Percentiles rank a stretch among this genome's conserved stretches.
These are phyloP conservation scores for Troglohyphantes excavatus DNA, from an alignment of 2,888 invertebrate genomes.

Conservation along the genomic window DNA sequence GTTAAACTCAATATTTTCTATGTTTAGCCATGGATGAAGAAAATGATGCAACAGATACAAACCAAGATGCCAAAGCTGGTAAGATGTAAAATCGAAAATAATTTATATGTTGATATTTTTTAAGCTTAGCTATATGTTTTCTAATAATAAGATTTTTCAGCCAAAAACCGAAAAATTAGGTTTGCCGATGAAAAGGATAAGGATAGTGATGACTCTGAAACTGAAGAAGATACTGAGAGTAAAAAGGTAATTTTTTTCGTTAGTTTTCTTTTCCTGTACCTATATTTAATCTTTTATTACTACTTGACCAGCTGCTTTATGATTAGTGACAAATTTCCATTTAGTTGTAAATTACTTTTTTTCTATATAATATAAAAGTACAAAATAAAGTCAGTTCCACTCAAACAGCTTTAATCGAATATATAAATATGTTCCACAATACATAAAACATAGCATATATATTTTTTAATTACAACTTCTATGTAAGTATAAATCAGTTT, in stretches of 20 bases:
- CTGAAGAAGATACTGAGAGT: constrained; percentile 81
- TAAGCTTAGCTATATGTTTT: not conserved
- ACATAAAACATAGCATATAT: no score
- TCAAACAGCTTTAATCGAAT: no score
- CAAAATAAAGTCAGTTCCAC: no score
- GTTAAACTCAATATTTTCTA: not conserved
- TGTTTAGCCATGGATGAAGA: not conserved
- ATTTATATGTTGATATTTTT: not conserved
- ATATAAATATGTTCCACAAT: no score
- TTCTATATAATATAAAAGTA: no score
- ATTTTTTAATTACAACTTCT: no score
- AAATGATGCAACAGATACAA: constrained; percentile 11
- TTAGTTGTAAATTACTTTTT: no score
- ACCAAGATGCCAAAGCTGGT: constrained; percentile 44
- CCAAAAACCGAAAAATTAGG: constrained; percentile 84
- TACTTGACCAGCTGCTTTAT: no score
- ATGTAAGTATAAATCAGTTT: no score
- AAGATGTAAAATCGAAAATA: not conserved
- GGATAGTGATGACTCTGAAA: constrained; percentile 82
- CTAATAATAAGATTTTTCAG: constrained; percentile 24
- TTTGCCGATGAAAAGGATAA: constrained; percentile 86
- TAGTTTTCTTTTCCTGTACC: not conserved
- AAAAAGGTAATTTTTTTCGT: constrained; percentile 81
- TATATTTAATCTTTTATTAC: not conserved
- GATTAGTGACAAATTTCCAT: no score